Base-by-base conservation (phyloP, 1,140 invertebrate genomes). In the Penaeus chinensis region DNA sequence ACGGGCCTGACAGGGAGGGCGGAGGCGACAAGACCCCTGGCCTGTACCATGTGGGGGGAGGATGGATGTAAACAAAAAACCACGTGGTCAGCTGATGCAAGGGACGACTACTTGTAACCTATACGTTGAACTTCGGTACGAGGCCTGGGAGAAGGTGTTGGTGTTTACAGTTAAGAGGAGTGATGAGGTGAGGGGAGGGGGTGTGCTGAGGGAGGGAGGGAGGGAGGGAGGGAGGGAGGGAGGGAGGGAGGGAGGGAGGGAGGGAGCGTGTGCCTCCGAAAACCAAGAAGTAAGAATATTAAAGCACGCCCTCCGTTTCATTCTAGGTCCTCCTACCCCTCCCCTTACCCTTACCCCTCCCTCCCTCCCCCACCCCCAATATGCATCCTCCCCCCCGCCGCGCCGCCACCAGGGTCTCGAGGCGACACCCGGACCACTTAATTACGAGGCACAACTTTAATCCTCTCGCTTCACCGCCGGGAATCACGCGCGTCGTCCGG, bases 231-330 rank as follows among this genome's bases (percentile, higher is more conserved):
- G 8, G 10, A 54, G 78, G 42, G 5, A 54, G 78, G 24, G 42
- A 54, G 78, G 54, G n/a, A 80, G 78, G 54, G 78, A 80, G 78
- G 54, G 42, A 80, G 78, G 42, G 78, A 54, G 78, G 42, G 78
- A 80, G 78, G 54, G 42, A 80, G 78, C 4, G 78, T 5, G 37
- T 18, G n/a, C 27, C 27, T 24, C 42, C 22, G 11, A 47, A 37
- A 76, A 32, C 19, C 19, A 76, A 37, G 20, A 22, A 24, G 24
- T 11, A 78, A 54, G 76, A 78, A 19, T n/a, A 54, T 1, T 11
- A 60, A 78, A n/a, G 61, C 32, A 79, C 32, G 22, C 16, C 66
- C 32, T n/a, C 11, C n/a, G 20, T 2, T 18, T 4, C n/a, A 20
- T 71, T 16, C n/a, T 0, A 71, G 16, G 2, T 18, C 66, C 3